Percentiles rank a stretch among this genome's conserved stretches.
These are phyloP conservation scores for Benthosema pterotum DNA, from an alignment of 2,797 vertebrate species.

Conservation along the genomic window DNA sequence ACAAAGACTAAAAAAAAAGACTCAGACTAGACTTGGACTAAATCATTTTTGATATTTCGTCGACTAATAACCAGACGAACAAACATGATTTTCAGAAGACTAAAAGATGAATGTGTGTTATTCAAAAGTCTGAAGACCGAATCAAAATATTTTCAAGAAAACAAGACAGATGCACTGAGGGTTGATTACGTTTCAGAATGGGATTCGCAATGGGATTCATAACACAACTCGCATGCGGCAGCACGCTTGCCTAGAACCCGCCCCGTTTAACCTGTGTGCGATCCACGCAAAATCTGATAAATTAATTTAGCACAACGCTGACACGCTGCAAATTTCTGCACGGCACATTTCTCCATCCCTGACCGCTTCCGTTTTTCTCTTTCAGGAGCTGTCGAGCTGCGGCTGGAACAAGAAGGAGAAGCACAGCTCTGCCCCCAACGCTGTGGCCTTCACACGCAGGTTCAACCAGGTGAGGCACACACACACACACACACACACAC, in stretches of 20 bases:
- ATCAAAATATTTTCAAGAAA: no score
- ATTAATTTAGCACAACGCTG: conserved; percentile 25
- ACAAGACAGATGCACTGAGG: no score
- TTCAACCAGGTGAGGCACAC: conserved; percentile 93
- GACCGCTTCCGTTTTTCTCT: conserved; percentile 35
- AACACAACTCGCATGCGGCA: background rate
- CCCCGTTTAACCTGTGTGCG: conserved; percentile 25
- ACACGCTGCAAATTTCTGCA: background rate
- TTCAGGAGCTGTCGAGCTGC: conserved; percentile 96
- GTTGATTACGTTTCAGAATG: no score
- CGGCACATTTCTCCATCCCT: conserved; percentile 16
- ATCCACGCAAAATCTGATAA: conserved; percentile 31
- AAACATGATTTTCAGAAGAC: no score
- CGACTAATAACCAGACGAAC: no score
- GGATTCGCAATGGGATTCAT: background rate
- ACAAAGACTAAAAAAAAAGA: no score
- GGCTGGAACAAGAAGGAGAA: conserved; percentile 99
- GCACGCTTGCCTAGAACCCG: conserved; percentile 12
- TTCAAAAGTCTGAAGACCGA: no score
- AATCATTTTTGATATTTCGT: no score
- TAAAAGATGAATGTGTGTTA: no score
- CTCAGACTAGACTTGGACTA: no score
- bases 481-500: conserved; percentile 1
- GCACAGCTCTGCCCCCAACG: conserved; percentile 96
- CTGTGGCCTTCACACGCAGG: conserved; percentile 98